Conservation (phyloP, 2,888 invertebrate species). For the Chloromyia formosa region DNA sequence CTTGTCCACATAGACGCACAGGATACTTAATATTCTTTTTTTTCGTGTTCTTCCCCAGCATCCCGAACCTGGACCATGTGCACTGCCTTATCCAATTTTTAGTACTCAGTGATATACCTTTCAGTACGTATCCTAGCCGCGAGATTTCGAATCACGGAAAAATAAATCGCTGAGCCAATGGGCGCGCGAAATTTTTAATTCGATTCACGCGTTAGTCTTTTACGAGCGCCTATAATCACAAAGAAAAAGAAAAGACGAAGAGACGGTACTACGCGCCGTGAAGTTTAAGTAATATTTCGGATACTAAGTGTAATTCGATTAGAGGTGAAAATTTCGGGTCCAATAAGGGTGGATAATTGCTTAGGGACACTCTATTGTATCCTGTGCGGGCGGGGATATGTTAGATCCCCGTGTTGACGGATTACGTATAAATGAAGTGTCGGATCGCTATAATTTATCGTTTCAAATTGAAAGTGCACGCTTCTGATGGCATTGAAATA, state of each 20-base stretch:
- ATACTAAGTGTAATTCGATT: slow-evolving; percentile 11
- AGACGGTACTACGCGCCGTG: not conserved
- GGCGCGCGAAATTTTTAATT: slow-evolving; percentile 29
- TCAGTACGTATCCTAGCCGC: slow-evolving; percentile 22
- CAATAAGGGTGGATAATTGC: not conserved
- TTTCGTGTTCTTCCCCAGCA: slow-evolving; percentile 6
- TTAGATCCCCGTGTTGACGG: slow-evolving; percentile 21
- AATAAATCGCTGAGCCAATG: slow-evolving; percentile 12
- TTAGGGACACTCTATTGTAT: no score
- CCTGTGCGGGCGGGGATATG: not conserved
- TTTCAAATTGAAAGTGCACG: not conserved
- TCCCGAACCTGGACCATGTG: slow-evolving; percentile 30
- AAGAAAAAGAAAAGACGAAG: no score
- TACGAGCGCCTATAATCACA: not conserved
- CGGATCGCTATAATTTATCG: slow-evolving; percentile 35
- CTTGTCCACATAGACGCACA: slow-evolving; percentile 4
- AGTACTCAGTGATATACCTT: slow-evolving; percentile 28
- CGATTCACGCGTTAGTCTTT: slow-evolving; percentile 24
- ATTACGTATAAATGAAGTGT: slow-evolving; percentile 42
- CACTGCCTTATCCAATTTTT: slow-evolving; percentile 3
- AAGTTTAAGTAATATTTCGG: not conserved
- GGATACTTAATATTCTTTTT: not conserved
- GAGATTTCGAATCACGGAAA: not conserved
- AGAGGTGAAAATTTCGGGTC: slow-evolving; percentile 2
- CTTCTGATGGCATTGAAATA: not conserved